These are phyloP conservation scores for Lepidostoma basale DNA, from an alignment of 1,140 invertebrate genomes.

Conservation along the genomic window DNA sequence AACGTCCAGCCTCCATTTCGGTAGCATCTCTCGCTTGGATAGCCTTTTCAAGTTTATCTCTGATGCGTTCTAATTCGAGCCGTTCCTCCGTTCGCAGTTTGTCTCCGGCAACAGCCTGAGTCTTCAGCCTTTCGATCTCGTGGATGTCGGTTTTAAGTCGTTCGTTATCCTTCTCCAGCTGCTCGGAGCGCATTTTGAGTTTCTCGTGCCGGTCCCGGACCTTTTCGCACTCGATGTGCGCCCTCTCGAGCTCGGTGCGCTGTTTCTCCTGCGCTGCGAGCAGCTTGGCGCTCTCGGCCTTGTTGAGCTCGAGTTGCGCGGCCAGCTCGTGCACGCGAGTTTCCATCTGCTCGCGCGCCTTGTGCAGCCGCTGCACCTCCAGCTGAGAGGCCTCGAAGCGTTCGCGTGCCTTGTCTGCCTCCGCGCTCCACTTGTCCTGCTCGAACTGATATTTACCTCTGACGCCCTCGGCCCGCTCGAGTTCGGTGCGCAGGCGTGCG, in stretches of 20 bases:
- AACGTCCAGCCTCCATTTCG: conserved; percentile 80
- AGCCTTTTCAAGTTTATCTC: conserved; percentile 86
- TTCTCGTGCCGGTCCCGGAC: conserved; percentile 83
- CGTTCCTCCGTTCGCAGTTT: conserved; percentile 66
- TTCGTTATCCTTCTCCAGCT: conserved; percentile 76
- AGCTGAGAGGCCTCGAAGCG: conserved; percentile 73
- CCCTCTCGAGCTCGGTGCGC: conserved; percentile 75
- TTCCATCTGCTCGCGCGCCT: conserved; percentile 72
- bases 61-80: conserved; percentile 79
- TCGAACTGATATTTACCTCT: conserved; percentile 88
- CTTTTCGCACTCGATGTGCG: conserved; percentile 86
- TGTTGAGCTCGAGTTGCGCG: conserved; percentile 78
- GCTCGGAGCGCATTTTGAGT: conserved; percentile 71
- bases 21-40: conserved; percentile 78
- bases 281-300: conserved; percentile 77
- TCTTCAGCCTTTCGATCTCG: conserved; percentile 70
- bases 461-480: conserved; percentile 76
- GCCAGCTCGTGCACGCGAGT: conserved; percentile 78
- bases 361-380: conserved; percentile 74
- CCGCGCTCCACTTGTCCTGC: conserved; percentile 78
- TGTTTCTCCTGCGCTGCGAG: conserved; percentile 76
- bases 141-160: conserved; percentile 72
- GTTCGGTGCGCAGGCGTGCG: conserved; percentile 69
- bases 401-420: conserved; percentile 76
- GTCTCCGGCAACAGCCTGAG: conserved; percentile 65